These are phyloP conservation scores for Amorpha juglandis DNA, from an alignment of 2,888 invertebrate genomes.

Conservation along the genomic window DNA sequence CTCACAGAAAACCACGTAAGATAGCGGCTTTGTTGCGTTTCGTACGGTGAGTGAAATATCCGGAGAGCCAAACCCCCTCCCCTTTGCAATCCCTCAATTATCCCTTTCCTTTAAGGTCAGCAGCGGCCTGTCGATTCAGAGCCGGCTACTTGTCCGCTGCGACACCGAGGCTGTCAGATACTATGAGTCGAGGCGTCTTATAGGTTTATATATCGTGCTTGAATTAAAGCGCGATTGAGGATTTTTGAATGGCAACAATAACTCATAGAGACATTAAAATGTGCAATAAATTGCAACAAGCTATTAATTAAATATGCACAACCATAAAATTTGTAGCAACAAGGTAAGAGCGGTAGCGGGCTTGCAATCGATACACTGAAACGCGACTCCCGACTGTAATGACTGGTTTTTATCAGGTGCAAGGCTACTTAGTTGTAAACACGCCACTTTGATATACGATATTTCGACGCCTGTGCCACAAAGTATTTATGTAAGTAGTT, in stretches of 20 bases:
- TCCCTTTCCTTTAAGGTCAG: too few species aligned
- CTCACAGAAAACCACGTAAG: too few species aligned
- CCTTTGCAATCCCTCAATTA: too few species aligned
- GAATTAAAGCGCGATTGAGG: not conserved
- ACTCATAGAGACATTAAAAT: constrained; percentile 27
- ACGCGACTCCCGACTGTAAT: not conserved
- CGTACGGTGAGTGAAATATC: too few species aligned
- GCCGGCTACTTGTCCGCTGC: too few species aligned
- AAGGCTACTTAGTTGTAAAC: not conserved
- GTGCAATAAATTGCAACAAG: constrained; percentile 41
- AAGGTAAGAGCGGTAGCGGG: constrained; percentile 39
- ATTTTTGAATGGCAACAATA: constrained; percentile 18
- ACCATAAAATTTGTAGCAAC: constrained; percentile 49
- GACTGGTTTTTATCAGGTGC: not conserved
- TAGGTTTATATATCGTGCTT: too few species aligned
- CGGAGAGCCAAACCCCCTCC: too few species aligned
- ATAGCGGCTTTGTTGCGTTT: too few species aligned
- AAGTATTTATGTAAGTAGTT: not conserved
- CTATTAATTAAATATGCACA: constrained; percentile 62
- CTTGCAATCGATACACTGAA: not conserved
- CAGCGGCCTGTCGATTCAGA: too few species aligned
- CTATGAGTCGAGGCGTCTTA: too few species aligned
- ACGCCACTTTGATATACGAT: not conserved
- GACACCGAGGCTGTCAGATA: too few species aligned
- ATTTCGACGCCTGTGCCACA: not conserved